Evolutionary conservation across 2,888 invertebrate genomes (phyloP).

Genomic region (Aethes cnicana): DNA sequence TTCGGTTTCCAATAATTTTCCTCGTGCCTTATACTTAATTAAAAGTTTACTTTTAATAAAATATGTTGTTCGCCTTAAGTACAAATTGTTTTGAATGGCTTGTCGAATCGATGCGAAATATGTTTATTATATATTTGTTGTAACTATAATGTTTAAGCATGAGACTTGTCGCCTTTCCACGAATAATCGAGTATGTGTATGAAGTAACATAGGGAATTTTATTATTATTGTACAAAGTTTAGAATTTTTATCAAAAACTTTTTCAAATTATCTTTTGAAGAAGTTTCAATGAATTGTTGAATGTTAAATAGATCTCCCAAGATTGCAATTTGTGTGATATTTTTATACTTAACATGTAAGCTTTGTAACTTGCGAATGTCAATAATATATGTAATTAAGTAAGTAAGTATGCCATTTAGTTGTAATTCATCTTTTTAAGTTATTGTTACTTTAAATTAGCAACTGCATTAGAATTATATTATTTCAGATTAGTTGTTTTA

Average conservation of each 20-base stretch:
- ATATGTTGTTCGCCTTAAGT: conserved; percentile 57
- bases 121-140: not conserved
- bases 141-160: not conserved
- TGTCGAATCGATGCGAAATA: not conserved
- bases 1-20: not conserved
- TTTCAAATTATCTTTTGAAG: not conserved
- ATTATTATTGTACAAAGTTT: no score
- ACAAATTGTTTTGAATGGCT: conserved; percentile 55
- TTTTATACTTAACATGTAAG: conserved; percentile 12
- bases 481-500: not conserved
- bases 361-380: conserved; percentile 3
- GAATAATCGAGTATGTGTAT: not conserved
- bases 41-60: conserved; percentile 31
- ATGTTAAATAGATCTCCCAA: conserved; percentile 4
- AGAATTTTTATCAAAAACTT: not conserved
- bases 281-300: not conserved
- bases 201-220: not conserved
- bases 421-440: conserved; percentile 11
- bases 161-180: not conserved
- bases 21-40: not conserved
- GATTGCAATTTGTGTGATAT: conserved; percentile 56
- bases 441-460: conserved; percentile 40
- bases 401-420: conserved; percentile 36
- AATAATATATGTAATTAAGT: conserved; percentile 7
- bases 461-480: conserved; percentile 48